These are phyloP conservation scores for Macrotrachela quadricornifera DNA, from an alignment of 1,140 invertebrate genomes.

Conservation along the genomic window DNA sequence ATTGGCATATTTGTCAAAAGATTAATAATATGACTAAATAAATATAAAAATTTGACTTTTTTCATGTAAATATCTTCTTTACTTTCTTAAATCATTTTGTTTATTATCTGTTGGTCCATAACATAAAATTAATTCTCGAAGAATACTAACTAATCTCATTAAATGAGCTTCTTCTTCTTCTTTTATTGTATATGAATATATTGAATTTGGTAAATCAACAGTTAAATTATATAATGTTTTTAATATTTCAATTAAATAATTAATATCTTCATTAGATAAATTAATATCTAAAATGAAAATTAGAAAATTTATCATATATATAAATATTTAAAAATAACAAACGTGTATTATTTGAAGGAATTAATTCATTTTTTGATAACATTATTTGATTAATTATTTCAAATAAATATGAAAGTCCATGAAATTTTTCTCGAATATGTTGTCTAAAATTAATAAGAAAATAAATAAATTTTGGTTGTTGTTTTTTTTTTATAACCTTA, in stretches of 20 bases:
- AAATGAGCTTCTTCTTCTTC: constrained; percentile 45
- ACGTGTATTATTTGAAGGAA: not conserved
- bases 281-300: too few relatives aligned
- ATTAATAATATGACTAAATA: constrained; percentile 39
- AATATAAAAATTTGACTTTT: not conserved
- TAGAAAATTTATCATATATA: too few relatives aligned
- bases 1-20: constrained; percentile 37
- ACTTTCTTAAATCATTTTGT: constrained; percentile 47
- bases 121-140: constrained; percentile 46
- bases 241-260: constrained; percentile 55
- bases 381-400: constrained; percentile 54
- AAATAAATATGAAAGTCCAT: constrained; percentile 55
- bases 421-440: constrained; percentile 44
- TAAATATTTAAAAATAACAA: too few relatives aligned
- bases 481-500: too few relatives aligned
- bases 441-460: too few relatives aligned
- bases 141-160: constrained; percentile 45
- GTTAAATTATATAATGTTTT: constrained; percentile 71
- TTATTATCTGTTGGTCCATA: constrained; percentile 36
- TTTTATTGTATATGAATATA: not conserved
- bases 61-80: constrained; percentile 23
- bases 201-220: constrained; percentile 26
- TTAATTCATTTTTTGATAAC: constrained; percentile 21
- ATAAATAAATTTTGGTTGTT: too few relatives aligned
- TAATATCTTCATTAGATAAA: constrained; percentile 30